These are phyloP conservation scores for Antechinus flavipes DNA, from an alignment of 2,113 vertebrate genomes.

Conservation along the genomic window DNA sequence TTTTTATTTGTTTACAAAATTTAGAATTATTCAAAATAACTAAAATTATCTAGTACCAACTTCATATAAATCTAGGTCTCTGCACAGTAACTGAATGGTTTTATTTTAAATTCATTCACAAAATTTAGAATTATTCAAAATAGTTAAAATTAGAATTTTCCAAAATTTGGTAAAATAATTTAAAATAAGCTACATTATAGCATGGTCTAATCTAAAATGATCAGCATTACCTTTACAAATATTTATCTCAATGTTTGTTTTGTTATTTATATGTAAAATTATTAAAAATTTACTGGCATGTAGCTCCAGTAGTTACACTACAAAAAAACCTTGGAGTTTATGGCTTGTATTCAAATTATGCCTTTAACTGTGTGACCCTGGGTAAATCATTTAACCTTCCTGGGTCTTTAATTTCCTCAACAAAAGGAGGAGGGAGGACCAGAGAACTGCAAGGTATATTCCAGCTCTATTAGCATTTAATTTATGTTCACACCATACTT, in stretches of 20 bases:
- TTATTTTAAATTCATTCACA: neutral
- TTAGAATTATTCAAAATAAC: neutral
- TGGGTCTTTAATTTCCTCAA: neutral
- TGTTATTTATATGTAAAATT: neutral
- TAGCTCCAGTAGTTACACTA: neutral
- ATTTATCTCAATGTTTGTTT: neutral
- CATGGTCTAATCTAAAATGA: constrained; percentile 50
- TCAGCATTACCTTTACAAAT: neutral
- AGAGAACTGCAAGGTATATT: neutral
- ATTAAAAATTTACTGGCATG: neutral
- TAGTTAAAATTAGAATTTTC: constrained; percentile 12
- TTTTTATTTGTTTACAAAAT: neutral
- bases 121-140: neutral
- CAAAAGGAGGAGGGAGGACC: neutral
- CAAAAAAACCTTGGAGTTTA: neutral
- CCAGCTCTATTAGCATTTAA: neutral
- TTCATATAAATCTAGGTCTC: neutral
- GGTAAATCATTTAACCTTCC: neutral
- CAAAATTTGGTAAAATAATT: constrained; percentile 38
- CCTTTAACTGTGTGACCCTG: neutral
- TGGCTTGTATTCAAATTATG: neutral
- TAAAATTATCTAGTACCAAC: neutral
- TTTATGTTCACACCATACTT: neutral
- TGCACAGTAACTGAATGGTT: neutral
- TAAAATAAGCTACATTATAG: constrained; percentile 35